Evolutionary conservation across 2,888 invertebrate species (phyloP).

Genomic region (Tiphia femorata): DNA sequence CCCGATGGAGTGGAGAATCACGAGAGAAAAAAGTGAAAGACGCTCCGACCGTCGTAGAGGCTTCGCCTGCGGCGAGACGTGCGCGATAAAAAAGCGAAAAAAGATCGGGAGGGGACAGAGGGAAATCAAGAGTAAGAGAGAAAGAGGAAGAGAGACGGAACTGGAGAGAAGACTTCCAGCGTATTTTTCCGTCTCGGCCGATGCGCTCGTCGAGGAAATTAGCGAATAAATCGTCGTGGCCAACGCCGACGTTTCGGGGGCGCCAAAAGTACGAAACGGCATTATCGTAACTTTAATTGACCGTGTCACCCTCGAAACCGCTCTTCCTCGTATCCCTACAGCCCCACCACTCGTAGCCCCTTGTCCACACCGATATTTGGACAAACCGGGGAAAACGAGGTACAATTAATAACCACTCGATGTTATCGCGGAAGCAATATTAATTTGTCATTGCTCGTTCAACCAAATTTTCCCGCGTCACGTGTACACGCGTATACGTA

Average conservation of each 20-base stretch:
- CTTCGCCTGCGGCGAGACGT: too few relatives aligned
- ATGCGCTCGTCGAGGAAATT: conserved; percentile 27
- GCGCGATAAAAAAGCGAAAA: not conserved
- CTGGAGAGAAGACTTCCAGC: not conserved
- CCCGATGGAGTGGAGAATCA: conserved; percentile 13
- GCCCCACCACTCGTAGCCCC: not conserved
- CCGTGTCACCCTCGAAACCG: conserved; percentile 19
- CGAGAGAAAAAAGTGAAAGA: too few relatives aligned
- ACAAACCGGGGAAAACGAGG: conserved; percentile 18
- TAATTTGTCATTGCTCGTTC: conserved; percentile 38
- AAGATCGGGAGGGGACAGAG: not conserved
- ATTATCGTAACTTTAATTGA: conserved; percentile 21
- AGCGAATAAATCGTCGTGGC: conserved; percentile 10
- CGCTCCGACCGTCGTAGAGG: too few relatives aligned
- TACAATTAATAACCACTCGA: conserved; percentile 27
- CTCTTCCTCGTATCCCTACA: conserved; percentile 4
- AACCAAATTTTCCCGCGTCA: conserved; percentile 37
- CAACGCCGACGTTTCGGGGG: not conserved
- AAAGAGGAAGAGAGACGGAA: conserved; percentile 1
- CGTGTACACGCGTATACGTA: not conserved
- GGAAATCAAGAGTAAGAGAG: not conserved
- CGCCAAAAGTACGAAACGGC: conserved; percentile 15
- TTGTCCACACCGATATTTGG: conserved; percentile 12
- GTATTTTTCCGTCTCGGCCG: not conserved
- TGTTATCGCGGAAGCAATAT: conserved; percentile 37